Evolutionary conservation across 1,140 invertebrate genomes (phyloP), one percentile per base, ranked within the genome.

Genomic region (Mactra quadrangularis): DNA sequence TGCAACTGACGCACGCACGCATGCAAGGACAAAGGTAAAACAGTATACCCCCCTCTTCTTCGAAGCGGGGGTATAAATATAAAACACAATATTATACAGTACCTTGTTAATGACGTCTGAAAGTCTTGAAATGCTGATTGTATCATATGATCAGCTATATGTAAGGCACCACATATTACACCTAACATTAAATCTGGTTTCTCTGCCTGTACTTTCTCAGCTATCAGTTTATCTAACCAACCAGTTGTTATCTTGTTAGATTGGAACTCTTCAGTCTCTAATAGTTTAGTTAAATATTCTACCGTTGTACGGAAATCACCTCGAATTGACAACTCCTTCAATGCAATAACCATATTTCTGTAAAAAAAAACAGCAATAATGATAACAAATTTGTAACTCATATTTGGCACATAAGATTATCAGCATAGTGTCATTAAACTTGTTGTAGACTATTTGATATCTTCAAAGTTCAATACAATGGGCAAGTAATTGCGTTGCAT

Each of bases 291-390:
- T 22, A 99, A 94, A 93, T 99, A 99, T 92, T 99, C 98, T 15
- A 99, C 98, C 0, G 99, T 99, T 0, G 99, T 99, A 13, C 98
- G 94, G 94, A 99, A 99, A 93, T 99, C 99, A 60, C 99, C 98
- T 59, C 98, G 95, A 91, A 99, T 99, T 29, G 97, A 98, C 15
- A 99, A 93, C 93, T 99, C 99, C 91, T 99, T 99, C 17, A 99
- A 93, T 0, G 99, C 98, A 83, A 99, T 96, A 0, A 99, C 98
- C 72, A 99, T 94, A 94, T 99, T 98, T 94, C 93, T 94, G 87
- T 78, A 77, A 72, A 31, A 55, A 35, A 83, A 57, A 76, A 13
- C 22, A 11, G 4, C 27, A 27, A 60, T 41, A n/a, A n/a, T n/a
- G n/a, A n/a, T n/a, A n/a, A n/a, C n/a, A n/a, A n/a, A n/a, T n/a